Evolutionary conservation across 2,888 invertebrate genomes (phyloP), one percentile per base, ranked within the genome.

Genomic region (Bedellia somnulentella): DNA sequence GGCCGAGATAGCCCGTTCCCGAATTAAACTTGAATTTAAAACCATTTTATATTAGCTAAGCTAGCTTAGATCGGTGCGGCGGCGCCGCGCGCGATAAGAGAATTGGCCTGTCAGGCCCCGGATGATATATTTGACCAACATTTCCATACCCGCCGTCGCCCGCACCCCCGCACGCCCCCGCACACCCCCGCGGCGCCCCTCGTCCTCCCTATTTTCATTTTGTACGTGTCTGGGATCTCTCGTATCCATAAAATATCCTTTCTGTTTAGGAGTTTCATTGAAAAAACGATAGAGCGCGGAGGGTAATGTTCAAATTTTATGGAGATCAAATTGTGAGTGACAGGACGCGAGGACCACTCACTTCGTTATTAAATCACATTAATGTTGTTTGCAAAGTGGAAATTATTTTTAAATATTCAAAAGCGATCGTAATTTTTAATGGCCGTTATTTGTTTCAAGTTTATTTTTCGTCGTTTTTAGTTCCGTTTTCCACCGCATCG

Each of bases 121-220:
- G 86, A 87, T 87, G 87, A 87, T 87, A 87, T 87, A 87, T 87
- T 86, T 86, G 86, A 85, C 86, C 86, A 85, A 84, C 86, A 87
- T 87, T 87, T 87, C 86, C 87, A 87, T 87, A 85, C 63, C 63
- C 46, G 59, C 56, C 53, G 41, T 44, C 42, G 35, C 39, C 30
- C 36, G 42, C 42, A 58, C 60, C 47, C 48, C 46, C 46, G 46
- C 44, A 48, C 56, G 52, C 52, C 54, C 51, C 46, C 51, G 50
- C 58, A n/a, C n/a, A n/a, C n/a, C n/a, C n/a, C n/a, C 57, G 12
- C 30, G 5, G 13, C 36, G 32, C 38, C 40, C 33, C 34, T 28
- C 27, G 33, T 31, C 32, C 30, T 31, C 34, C 62, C 73, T 66
- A 66, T 76, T 75, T 75, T 75, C 76, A 73, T 76, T 76, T 71